Conservation (phyloP, 1,140 invertebrate genomes). For the Drosophila erecta region DNA sequence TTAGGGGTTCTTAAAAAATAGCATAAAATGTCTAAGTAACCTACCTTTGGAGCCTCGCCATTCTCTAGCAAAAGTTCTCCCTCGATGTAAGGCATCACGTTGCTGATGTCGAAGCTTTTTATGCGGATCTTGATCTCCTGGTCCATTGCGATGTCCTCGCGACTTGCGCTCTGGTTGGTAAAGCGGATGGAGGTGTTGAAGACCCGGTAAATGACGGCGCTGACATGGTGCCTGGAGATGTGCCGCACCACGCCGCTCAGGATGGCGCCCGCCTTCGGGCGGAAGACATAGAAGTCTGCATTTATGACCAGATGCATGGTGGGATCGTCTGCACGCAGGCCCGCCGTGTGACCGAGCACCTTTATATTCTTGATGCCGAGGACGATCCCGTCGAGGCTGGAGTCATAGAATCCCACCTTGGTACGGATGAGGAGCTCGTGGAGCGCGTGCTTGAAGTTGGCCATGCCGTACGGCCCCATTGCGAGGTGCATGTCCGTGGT, state of each 20-base stretch:
- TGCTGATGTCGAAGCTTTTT: conserved; percentile 75
- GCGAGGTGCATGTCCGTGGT: conserved; percentile 85
- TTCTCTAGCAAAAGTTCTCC: conserved; percentile 68
- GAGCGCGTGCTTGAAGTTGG: conserved; percentile 84
- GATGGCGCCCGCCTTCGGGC: conserved; percentile 85
- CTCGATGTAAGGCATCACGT: conserved; percentile 78
- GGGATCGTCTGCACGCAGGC: conserved; percentile 85
- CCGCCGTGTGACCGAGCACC: conserved; percentile 84
- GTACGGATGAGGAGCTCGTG: conserved; percentile 83
- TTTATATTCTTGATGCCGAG: conserved; percentile 87
- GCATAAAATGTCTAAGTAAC: background rate
- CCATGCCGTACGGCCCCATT: conserved; percentile 86
- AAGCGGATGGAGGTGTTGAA: conserved; percentile 81
- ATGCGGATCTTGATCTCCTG: conserved; percentile 78
- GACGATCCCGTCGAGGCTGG: conserved; percentile 86
- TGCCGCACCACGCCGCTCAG: conserved; percentile 84
- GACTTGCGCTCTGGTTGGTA: conserved; percentile 48
- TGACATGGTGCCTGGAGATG: conserved; percentile 67
- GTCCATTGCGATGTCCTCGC: conserved; percentile 60
- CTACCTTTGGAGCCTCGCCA: conserved; percentile 22
- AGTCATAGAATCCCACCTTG: conserved; percentile 84
- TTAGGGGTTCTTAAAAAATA: no score
- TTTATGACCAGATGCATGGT: conserved; percentile 85
- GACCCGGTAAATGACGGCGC: conserved; percentile 79
- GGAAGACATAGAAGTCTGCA: conserved; percentile 87